Percentiles rank a stretch among this genome's conserved stretches.
Evolutionary conservation across 2,888 invertebrate species (phyloP).

Genomic region (Ormyrus pomaceus): DNA sequence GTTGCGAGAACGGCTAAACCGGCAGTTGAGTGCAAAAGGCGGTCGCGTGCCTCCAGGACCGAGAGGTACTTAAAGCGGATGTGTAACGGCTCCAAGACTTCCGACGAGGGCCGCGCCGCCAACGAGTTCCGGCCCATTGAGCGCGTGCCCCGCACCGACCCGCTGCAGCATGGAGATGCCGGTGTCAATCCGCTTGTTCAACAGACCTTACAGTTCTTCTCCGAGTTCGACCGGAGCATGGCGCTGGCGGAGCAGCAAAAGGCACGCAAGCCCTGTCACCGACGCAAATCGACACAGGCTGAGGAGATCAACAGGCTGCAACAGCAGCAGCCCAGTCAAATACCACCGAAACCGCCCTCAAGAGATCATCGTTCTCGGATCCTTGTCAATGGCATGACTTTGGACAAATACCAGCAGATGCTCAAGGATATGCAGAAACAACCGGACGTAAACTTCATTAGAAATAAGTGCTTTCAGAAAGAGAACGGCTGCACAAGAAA

Average conservation of each 20-base stretch:
- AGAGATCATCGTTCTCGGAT: constrained; percentile 79
- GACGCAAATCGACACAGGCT: not conserved
- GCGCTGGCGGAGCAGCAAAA: constrained; percentile 23
- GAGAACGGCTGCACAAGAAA: too few species aligned
- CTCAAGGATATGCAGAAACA: constrained; percentile 7
- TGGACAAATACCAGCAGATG: constrained; percentile 45
- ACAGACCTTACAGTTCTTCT: constrained; percentile 59
- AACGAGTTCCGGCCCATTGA: constrained; percentile 30
- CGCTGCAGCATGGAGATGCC: constrained; percentile 24
- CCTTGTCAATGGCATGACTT: constrained; percentile 47
- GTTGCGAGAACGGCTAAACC: not conserved
- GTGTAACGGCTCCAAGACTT: constrained; percentile 14
- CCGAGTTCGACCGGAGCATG: constrained; percentile 58
- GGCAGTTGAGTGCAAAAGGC: constrained; percentile 70
- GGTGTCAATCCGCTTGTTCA: constrained; percentile 55
- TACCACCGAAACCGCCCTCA: constrained; percentile 89
- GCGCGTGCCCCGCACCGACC: constrained; percentile 5
- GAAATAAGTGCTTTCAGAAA: too few species aligned
- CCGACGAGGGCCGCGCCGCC: not conserved
- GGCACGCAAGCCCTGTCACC: constrained; percentile 22
- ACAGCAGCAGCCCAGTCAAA: not conserved
- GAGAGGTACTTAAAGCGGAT: constrained; percentile 84
- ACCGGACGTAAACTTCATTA: not conserved
- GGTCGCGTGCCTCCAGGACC: constrained; percentile 85
- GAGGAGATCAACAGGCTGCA: not conserved